Evolutionary conservation across 2,797 vertebrate genomes (phyloP).

Genomic region (Lophotriccus pileatus): DNA sequence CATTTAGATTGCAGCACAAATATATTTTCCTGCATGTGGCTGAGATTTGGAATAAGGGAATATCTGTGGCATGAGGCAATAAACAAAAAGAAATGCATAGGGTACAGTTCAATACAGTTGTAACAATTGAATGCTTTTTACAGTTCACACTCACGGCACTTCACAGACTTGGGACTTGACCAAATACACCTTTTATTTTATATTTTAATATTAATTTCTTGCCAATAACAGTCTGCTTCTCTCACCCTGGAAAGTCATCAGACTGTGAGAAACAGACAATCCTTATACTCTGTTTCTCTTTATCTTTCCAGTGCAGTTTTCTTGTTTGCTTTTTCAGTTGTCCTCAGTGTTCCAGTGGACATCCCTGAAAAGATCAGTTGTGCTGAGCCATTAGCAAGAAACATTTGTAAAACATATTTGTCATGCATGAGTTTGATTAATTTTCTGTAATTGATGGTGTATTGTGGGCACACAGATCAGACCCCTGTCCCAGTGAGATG

Average conservation of each 20-base stretch:
- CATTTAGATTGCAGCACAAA: slow-evolving; percentile 66
- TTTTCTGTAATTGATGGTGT: neutral
- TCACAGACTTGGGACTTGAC: slow-evolving; percentile 23
- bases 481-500: neutral
- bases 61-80: slow-evolving; percentile 50
- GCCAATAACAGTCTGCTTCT: neutral
- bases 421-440: neutral
- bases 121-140: slow-evolving; percentile 46
- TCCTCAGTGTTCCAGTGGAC: neutral
- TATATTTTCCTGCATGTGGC: slow-evolving; percentile 62
- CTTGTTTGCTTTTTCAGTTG: neutral
- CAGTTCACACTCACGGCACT: neutral
- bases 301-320: neutral
- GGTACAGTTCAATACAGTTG: slow-evolving; percentile 31
- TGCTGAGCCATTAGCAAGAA: neutral
- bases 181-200: slow-evolving; percentile 8
- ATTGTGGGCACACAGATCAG: neutral
- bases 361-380: neutral
- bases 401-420: neutral
- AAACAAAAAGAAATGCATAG: slow-evolving; percentile 47
- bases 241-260: neutral
- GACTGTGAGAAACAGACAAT: neutral
- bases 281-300: neutral
- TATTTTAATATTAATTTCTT: slow-evolving; percentile 30
- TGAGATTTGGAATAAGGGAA: slow-evolving; percentile 57